Conservation (phyloP, 2,797 vertebrate genomes). For the Halcyon chelicuti region DNA sequence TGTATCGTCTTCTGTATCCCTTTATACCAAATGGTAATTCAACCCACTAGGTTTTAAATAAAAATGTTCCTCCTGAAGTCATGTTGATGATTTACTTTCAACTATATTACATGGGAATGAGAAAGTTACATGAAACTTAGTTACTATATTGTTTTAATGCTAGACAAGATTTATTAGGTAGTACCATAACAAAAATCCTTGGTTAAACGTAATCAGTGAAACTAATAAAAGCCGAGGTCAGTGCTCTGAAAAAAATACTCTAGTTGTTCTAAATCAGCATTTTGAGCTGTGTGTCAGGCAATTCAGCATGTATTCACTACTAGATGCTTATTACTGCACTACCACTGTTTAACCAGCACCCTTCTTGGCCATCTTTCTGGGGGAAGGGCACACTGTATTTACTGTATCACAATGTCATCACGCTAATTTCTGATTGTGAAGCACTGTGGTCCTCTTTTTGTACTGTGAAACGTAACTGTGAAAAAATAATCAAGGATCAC, state of each 20-base stretch:
- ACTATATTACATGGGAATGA: too few relatives aligned
- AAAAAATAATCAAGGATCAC: background rate
- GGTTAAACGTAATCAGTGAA: background rate
- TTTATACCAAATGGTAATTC: background rate
- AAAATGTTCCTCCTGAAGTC: background rate
- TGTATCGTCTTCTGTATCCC: background rate
- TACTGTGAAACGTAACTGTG: background rate
- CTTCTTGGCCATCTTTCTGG: background rate
- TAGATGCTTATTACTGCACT: background rate
- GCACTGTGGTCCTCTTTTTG: background rate
- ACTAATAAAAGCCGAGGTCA: background rate
- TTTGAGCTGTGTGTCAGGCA: background rate
- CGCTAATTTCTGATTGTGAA: background rate
- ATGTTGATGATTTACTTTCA: background rate
- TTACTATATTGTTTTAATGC: background rate
- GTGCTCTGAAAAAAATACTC: background rate
- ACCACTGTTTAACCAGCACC: background rate
- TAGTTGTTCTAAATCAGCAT: background rate
- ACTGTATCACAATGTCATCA: background rate
- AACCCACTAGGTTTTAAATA: background rate
- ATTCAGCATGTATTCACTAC: background rate
- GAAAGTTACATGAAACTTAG: background rate
- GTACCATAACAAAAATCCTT: background rate
- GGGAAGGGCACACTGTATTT: background rate
- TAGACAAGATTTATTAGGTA: background rate